Percentiles rank a stretch among this genome's conserved stretches.
Evolutionary conservation across 1,140 invertebrate species (phyloP).

Genomic region (Thalassaphorura encarpata): DNA sequence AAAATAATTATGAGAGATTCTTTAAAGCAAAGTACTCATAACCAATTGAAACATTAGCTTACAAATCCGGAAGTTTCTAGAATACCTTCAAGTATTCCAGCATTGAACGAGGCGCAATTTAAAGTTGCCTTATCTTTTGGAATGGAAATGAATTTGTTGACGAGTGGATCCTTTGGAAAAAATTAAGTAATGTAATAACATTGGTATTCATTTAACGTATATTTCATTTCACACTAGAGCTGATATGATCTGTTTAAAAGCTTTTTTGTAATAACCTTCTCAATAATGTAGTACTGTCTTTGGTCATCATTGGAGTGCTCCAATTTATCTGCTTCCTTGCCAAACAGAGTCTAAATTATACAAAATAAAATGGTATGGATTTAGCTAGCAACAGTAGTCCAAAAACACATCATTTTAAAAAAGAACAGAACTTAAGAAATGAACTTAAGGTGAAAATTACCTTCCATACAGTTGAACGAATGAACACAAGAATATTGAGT

Average conservation of each 20-base stretch:
- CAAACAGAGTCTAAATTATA: conserved; percentile 69
- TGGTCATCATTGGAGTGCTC: conserved; percentile 98
- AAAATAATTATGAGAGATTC: not conserved
- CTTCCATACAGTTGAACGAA: conserved; percentile 96
- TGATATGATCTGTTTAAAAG: too few species aligned
- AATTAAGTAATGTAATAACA: too few species aligned
- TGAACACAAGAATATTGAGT: conserved; percentile 86
- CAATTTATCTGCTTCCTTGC: conserved; percentile 94
- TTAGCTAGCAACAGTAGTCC: too few species aligned
- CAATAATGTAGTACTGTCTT: conserved; percentile 94
- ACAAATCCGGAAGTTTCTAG: conserved; percentile 92
- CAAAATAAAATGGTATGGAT: not conserved
- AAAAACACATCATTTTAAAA: not conserved
- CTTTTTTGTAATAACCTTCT: too few species aligned
- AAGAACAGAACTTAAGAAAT: not conserved
- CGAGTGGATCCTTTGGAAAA: conserved; percentile 88
- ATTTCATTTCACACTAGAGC: too few species aligned
- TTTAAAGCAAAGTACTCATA: not conserved
- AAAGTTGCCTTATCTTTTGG: conserved; percentile 94
- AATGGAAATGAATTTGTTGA: conserved; percentile 95
- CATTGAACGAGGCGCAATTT: conserved; percentile 96
- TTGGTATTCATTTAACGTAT: too few species aligned
- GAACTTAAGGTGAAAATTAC: conserved; percentile 41
- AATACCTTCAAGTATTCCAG: conserved; percentile 94
- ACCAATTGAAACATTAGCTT: conserved; percentile 43